Evolutionary conservation across 2,888 invertebrate genomes (phyloP), one percentile per base, ranked within the genome.

Genomic region (Deladenus siricidicola): DNA sequence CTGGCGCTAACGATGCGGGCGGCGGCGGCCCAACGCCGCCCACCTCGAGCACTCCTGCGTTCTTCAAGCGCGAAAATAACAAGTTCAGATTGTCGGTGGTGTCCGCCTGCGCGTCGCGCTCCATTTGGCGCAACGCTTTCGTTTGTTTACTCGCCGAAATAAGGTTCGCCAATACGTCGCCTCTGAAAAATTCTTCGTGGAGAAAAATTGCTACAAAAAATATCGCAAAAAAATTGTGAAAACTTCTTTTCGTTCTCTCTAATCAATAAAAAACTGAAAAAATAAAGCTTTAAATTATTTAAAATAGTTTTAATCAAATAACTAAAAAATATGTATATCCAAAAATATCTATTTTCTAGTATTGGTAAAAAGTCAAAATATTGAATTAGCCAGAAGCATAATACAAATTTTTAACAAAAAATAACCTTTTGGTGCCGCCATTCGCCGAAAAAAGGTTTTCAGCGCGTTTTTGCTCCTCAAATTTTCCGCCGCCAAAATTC

Each of bases 401-500:
- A n/a, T n/a, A n/a, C n/a, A n/a, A n/a, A n/a, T n/a, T n/a, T n/a
- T n/a, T n/a, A n/a, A n/a, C n/a, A n/a, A n/a, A n/a, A n/a, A n/a
- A n/a, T n/a, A n/a, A n/a, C n/a, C n/a, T n/a, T n/a, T n/a, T n/a
- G n/a, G n/a, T n/a, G n/a, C n/a, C n/a, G n/a, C n/a, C n/a, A n/a
- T 34, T 34, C 39, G 14, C 14, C 6, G 39, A 14, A 6, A 14
- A 14, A 10, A 6, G 8, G 39, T 34, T 34, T 34, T 34, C 39
- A 6, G 14, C 14, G 14, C 39, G 39, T 14, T 34, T 34, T 34
- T 34, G 53, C 23, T 53, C 30, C 2, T 39, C 53, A 34, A 53
- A 53, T 23, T 29, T 30, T 6, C 53, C 53, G 23, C 53, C 53
- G 23, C 53, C 53, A 30, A 53, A 53, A 39, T 53, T 53, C 30